A percentile compares a stretch with the other conserved stretches of the same genome.
phyloP scores from a whole-genome alignment of 2,888 invertebrate genomes.

The Philereme vetulata region DNA sequence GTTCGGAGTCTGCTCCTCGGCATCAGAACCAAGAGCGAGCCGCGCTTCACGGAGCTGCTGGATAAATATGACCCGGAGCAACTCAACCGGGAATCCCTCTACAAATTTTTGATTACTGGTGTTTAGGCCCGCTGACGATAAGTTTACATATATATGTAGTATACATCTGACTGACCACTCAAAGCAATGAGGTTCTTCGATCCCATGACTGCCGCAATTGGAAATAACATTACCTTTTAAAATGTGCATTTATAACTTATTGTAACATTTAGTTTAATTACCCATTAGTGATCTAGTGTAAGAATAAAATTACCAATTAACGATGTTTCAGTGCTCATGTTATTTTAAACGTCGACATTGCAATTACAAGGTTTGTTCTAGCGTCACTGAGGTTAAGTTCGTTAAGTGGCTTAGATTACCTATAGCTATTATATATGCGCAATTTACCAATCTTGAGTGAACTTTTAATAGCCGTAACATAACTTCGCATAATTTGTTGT shows the following conservation, averaged over 20 bases:
- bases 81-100: slow-evolving; percentile 85
- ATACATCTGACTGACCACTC: slow-evolving; percentile 16
- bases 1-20: slow-evolving; percentile 86
- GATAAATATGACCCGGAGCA: slow-evolving; percentile 89
- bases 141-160: too few species aligned
- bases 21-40: slow-evolving; percentile 87
- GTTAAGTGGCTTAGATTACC: slow-evolving; percentile 22
- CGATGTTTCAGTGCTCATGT: slow-evolving; percentile 15
- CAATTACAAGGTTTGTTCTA: slow-evolving; percentile 17
- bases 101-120: slow-evolving; percentile 74
- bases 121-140: slow-evolving; percentile 53
- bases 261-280: slow-evolving; percentile 28
- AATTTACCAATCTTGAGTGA: slow-evolving; percentile 41
- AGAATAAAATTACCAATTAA: slow-evolving; percentile 24
- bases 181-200: slow-evolving; percentile 31
- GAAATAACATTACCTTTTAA: slow-evolving; percentile 20
- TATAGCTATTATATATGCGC: slow-evolving; percentile 32
- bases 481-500: slow-evolving; percentile 25
- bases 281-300: slow-evolving; percentile 24
- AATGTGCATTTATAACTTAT: slow-evolving; percentile 47
- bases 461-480: slow-evolving; percentile 39
- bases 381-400: slow-evolving; percentile 29
- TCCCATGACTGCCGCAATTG: slow-evolving; percentile 10
- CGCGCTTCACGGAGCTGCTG: slow-evolving; percentile 86
- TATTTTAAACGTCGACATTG: slow-evolving; percentile 4